Evolutionary conservation across 1,140 invertebrate species (phyloP).

Genomic region (Aleiodes sp.): DNA sequence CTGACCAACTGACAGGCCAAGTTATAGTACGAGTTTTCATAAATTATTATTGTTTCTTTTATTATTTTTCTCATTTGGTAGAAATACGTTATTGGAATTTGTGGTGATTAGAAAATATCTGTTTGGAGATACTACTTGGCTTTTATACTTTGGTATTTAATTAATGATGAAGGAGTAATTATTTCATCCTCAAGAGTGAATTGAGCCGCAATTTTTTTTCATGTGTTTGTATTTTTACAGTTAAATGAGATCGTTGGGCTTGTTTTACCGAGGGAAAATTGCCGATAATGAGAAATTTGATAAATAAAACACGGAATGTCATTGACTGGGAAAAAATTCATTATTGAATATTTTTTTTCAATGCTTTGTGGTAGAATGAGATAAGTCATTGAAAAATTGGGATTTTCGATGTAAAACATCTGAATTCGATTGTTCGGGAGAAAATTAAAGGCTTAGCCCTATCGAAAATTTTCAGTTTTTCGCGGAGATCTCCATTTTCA

Average conservation of each 20-base stretch:
- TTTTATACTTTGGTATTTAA: neutral
- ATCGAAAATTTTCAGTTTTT: too few species aligned
- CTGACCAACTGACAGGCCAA: neutral
- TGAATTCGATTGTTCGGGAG: too few species aligned
- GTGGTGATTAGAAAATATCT: neutral
- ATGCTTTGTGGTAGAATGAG: neutral
- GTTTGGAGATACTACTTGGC: neutral
- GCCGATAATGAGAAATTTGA: neutral
- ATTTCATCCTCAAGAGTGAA: too few species aligned
- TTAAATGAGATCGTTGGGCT: neutral
- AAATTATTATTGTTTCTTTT: neutral
- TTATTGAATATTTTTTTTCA: too few species aligned
- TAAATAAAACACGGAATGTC: too few species aligned
- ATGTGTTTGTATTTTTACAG: conserved; percentile 4
- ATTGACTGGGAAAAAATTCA: too few species aligned
- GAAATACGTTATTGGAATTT: too few species aligned
- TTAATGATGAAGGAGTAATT: neutral
- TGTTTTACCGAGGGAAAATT: neutral
- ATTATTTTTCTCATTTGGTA: neutral
- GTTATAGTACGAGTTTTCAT: neutral
- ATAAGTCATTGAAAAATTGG: too few species aligned
- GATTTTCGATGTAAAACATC: too few species aligned
- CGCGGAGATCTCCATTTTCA: too few species aligned
- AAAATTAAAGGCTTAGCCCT: too few species aligned
- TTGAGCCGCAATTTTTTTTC: neutral